These are phyloP conservation scores for Zaprionus inermis DNA, from an alignment of 1,140 invertebrate species.

Conservation along the genomic window DNA sequence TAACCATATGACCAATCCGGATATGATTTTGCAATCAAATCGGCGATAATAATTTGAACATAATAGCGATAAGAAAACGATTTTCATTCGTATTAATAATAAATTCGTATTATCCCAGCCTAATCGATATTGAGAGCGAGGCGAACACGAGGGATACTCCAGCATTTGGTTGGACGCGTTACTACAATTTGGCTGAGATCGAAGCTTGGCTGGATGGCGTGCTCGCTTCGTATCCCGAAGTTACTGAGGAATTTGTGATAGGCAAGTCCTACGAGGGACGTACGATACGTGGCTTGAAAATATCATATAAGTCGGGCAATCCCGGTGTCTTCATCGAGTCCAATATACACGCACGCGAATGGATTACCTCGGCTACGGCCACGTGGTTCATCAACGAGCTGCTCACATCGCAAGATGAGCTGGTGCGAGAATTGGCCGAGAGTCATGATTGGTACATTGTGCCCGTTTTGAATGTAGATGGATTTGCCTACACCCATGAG, in stretches of 20 bases:
- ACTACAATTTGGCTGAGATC: slow-evolving; percentile 84
- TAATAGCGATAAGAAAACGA: not conserved
- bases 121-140: slow-evolving; percentile 44
- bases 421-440: slow-evolving; percentile 78
- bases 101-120: slow-evolving; percentile 17
- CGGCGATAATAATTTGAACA: not conserved
- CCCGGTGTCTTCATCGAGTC: slow-evolving; percentile 86
- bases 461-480: slow-evolving; percentile 90
- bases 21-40: not conserved
- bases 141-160: slow-evolving; percentile 2
- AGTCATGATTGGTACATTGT: slow-evolving; percentile 88
- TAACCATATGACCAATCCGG: not conserved
- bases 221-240: slow-evolving; percentile 65
- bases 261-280: slow-evolving; percentile 86
- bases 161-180: slow-evolving; percentile 83
- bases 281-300: slow-evolving; percentile 86
- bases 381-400: slow-evolving; percentile 86
- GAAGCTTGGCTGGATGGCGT: slow-evolving; percentile 84
- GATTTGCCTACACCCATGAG: slow-evolving; percentile 87
- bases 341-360: slow-evolving; percentile 86
- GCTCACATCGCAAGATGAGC: slow-evolving; percentile 68
- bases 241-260: slow-evolving; percentile 57
- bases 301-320: slow-evolving; percentile 86
- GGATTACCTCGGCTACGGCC: slow-evolving; percentile 86
- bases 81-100: not conserved